Evolutionary conservation across 2,888 invertebrate genomes (phyloP).

Genomic region (Heteromyza rotundicornis): DNA sequence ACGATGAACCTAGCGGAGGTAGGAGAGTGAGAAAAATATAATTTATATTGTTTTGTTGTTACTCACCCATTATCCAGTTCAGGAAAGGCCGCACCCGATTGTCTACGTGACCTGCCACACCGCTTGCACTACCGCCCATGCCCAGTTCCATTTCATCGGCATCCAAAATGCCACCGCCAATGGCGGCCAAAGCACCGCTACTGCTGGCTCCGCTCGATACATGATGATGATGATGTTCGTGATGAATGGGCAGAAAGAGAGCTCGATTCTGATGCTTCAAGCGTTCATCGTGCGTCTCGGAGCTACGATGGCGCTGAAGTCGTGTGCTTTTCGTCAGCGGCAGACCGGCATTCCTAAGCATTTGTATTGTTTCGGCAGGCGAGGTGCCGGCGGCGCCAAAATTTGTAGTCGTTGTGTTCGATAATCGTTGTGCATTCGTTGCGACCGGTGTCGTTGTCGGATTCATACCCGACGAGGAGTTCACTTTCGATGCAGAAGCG

Average conservation of each 20-base stretch:
- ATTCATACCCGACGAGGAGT: slow-evolving; percentile 17
- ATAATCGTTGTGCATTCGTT: neutral
- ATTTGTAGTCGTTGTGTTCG: slow-evolving; percentile 21
- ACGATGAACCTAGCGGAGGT: slow-evolving; percentile 57
- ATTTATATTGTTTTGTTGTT: neutral
- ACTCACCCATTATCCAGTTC: slow-evolving; percentile 51
- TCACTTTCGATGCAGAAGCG: slow-evolving; percentile 36
- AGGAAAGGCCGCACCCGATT: slow-evolving; percentile 46
- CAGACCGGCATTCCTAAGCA: slow-evolving; percentile 21
- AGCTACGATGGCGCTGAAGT: slow-evolving; percentile 60
- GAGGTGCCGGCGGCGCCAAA: slow-evolving; percentile 10
- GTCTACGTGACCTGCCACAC: slow-evolving; percentile 35
- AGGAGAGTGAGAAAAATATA: neutral
- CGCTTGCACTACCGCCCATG: slow-evolving; percentile 41
- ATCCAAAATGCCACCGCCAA: slow-evolving; percentile 36
- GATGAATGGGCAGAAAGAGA: slow-evolving; percentile 52
- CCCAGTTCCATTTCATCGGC: slow-evolving; percentile 51
- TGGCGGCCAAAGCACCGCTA: slow-evolving; percentile 36
- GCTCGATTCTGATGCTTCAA: slow-evolving; percentile 52
- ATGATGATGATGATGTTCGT: slow-evolving; percentile 44
- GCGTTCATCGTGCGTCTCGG: slow-evolving; percentile 60
- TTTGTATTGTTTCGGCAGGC: slow-evolving; percentile 22
- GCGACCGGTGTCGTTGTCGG: slow-evolving; percentile 8
- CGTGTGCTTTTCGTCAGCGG: slow-evolving; percentile 33
- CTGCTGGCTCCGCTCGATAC: slow-evolving; percentile 34